Conservation (phyloP, 2,888 invertebrate species). For the Diplolepis rosae region DNA sequence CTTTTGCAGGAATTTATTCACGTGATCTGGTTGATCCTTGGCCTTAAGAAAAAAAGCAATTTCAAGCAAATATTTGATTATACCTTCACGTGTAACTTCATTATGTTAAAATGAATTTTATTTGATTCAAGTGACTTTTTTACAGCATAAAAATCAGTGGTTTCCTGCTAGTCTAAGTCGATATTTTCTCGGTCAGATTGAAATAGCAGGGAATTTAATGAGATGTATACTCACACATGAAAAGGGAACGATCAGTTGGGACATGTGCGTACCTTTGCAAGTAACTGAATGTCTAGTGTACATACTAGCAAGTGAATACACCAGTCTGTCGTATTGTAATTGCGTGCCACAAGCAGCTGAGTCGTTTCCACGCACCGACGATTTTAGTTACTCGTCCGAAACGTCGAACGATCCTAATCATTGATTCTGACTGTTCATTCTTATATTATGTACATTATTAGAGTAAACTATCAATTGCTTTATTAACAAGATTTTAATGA, state of each 20-base stretch:
- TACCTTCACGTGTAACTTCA: neutral
- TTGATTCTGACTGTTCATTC: slow-evolving; percentile 49
- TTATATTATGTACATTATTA: neutral
- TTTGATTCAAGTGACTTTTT: no score
- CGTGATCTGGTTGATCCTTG: no score
- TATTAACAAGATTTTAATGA: no score
- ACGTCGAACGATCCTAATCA: slow-evolving; percentile 59
- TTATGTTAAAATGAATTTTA: no score
- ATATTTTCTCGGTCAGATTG: slow-evolving; percentile 41
- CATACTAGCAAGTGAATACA: slow-evolving; percentile 1
- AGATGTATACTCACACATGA: slow-evolving; percentile 43
- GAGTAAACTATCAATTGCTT: no score
- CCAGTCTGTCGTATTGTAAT: slow-evolving; percentile 59
- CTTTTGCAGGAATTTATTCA: no score
- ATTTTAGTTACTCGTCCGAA: slow-evolving; percentile 61
- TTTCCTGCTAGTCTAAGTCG: slow-evolving; percentile 40
- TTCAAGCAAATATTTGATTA: no score
- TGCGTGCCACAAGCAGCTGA: slow-evolving; percentile 60
- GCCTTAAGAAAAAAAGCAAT: no score
- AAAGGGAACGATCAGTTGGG: slow-evolving; percentile 35
- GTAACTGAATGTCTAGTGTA: slow-evolving; percentile 20
- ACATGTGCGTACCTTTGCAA: slow-evolving; percentile 3
- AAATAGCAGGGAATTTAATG: slow-evolving; percentile 48
- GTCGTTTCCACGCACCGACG: slow-evolving; percentile 63
- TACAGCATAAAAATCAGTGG: slow-evolving; percentile 33